Evolutionary conservation across 2,113 vertebrate species (phyloP).

Genomic region (Erinaceus europaeus): DNA sequence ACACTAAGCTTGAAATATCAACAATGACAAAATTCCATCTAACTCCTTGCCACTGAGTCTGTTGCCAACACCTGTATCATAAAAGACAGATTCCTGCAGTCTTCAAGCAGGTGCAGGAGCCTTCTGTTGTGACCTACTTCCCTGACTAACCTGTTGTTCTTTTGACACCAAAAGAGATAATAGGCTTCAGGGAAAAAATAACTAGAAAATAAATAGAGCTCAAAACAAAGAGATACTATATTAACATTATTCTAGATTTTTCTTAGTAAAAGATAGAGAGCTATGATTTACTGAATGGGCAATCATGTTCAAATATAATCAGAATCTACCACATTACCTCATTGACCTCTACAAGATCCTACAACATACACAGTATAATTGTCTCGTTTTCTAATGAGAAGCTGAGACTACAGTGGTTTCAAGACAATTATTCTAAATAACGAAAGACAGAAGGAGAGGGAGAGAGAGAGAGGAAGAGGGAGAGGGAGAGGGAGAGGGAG

Average conservation of each 20-base stretch:
- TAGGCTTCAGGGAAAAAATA: background rate
- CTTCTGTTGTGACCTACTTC: background rate
- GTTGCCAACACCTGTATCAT: background rate
- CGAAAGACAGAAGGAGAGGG: background rate
- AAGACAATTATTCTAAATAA: background rate
- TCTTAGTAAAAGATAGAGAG: background rate
- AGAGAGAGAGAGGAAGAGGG: too few relatives aligned
- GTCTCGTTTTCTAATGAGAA: background rate
- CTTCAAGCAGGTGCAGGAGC: background rate
- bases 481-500: too few relatives aligned
- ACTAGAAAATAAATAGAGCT: background rate
- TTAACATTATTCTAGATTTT: background rate
- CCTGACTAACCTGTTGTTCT: background rate
- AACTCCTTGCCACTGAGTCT: background rate
- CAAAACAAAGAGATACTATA: background rate
- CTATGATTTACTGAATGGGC: background rate
- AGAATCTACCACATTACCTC: background rate
- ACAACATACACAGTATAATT: background rate
- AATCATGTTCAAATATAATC: background rate
- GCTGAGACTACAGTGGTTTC: background rate
- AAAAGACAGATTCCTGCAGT: background rate
- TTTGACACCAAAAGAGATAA: background rate
- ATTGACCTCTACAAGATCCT: background rate
- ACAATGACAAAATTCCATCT: background rate
- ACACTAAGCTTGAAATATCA: background rate